Percentiles rank a stretch among this genome's conserved stretches.
Conservation (phyloP, 2,797 vertebrate genomes). For the Enteromius thamalakanensis region DNA sequence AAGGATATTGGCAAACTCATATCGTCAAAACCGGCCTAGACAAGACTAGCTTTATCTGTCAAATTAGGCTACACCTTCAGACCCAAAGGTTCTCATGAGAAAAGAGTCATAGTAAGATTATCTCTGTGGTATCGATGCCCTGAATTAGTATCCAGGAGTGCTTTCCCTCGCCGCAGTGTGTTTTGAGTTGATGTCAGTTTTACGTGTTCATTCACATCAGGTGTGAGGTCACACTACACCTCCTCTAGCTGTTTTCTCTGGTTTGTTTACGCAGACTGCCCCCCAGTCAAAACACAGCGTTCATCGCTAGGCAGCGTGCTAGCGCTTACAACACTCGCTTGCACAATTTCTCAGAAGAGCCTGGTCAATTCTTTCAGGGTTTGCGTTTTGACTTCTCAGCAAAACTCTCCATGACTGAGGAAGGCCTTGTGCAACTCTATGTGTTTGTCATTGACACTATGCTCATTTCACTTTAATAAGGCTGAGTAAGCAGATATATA, state of each 20-base stretch:
- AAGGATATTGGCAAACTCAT: not conserved
- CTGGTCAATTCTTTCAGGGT: slow-evolving; percentile 8
- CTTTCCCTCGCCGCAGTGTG: slow-evolving; percentile 7
- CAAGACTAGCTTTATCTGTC: slow-evolving; percentile 1
- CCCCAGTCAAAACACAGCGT: slow-evolving; percentile 43
- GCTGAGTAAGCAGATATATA: not conserved
- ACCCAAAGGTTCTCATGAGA: slow-evolving; percentile 32
- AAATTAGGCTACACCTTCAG: slow-evolving; percentile 19
- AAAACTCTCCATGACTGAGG: not conserved
- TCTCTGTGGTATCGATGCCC: slow-evolving; percentile 3
- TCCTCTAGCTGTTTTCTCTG: slow-evolving; percentile 31
- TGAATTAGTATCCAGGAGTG: slow-evolving; percentile 14
- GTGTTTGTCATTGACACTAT: not conserved
- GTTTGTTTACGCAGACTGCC: slow-evolving; percentile 47
- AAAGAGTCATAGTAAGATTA: slow-evolving; percentile 24
- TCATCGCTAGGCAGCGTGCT: slow-evolving; percentile 50
- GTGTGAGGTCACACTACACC: slow-evolving; percentile 45
- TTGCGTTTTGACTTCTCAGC: slow-evolving; percentile 1
- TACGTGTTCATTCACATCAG: slow-evolving; percentile 37
- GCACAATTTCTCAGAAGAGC: slow-evolving; percentile 50
- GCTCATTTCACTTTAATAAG: not conserved
- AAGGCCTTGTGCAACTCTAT: not conserved
- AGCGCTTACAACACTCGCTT: slow-evolving; percentile 49
- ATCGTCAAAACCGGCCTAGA: not conserved
- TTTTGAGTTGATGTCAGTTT: slow-evolving; percentile 9